Conservation (phyloP, 2,888 invertebrate genomes). For the Notodonta ziczac region DNA sequence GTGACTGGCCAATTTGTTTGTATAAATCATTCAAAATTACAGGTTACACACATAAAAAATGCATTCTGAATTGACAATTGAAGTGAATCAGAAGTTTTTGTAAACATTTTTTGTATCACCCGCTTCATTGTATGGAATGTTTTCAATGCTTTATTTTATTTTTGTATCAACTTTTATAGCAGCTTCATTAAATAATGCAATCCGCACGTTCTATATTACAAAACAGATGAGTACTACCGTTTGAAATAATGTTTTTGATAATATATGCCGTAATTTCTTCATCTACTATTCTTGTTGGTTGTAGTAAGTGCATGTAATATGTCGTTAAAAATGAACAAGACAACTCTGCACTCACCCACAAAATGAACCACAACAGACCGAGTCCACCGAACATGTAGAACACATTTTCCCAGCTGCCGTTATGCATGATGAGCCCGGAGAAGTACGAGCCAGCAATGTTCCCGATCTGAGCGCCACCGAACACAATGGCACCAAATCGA, state of each 20-base stretch:
- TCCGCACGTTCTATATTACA: too few relatives aligned
- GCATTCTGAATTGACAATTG: not conserved
- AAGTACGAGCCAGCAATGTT: slow-evolving; percentile 81
- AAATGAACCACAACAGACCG: slow-evolving; percentile 79
- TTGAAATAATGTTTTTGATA: too few relatives aligned
- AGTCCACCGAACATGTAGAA: slow-evolving; percentile 84
- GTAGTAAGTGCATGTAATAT: too few relatives aligned
- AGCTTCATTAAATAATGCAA: too few relatives aligned
- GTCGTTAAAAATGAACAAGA: too few relatives aligned
- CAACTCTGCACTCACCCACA: slow-evolving; percentile 66
- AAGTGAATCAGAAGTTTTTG: slow-evolving; percentile 5
- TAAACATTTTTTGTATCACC: not conserved
- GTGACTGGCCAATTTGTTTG: not conserved
- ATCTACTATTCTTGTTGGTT: too few relatives aligned
- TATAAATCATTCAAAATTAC: not conserved
- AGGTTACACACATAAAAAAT: not conserved
- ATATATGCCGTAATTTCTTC: too few relatives aligned
- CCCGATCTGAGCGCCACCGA: slow-evolving; percentile 84
- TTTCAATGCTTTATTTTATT: not conserved
- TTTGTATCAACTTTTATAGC: not conserved
- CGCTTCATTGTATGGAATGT: not conserved
- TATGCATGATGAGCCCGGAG: slow-evolving; percentile 80
- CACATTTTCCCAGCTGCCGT: slow-evolving; percentile 82
- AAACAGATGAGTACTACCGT: too few relatives aligned
- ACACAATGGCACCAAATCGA: slow-evolving; percentile 83